Base-by-base conservation (phyloP, 2,113 vertebrate genomes). In the Lanius collurio region DNA sequence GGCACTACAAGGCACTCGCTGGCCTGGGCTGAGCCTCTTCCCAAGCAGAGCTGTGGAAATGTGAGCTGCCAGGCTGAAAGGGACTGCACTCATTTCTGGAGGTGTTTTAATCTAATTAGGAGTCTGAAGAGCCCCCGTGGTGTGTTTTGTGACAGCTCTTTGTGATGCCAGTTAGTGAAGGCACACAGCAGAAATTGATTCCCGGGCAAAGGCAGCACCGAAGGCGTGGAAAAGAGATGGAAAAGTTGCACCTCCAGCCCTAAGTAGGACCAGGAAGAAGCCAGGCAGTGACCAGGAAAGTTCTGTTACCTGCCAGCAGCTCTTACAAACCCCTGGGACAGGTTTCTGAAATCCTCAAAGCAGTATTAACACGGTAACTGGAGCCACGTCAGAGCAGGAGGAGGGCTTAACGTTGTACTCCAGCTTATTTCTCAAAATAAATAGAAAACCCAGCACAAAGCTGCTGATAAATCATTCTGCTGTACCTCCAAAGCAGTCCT, bases 331-430 rank as follows among this genome's bases (percentile, higher is more conserved):
- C 71, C 81, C 56, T 6, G 20, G 65, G 73, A 13, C 5, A 21
- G 42, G 27, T 31, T 42, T 87, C 21, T 17, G 30, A 55, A 87
- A 30, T 5, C 57, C 75, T 62, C 46, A 27, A 9, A n/a, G 62
- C 49, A 39, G 1, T 4, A 44, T 15, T 17, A 39, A 22, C 52
- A 63, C 57, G 6, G 14, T 2, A 37, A 13, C 28, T 39, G 12
- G 11, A 60, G 57, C 28, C 49, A 20, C 22, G 6, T 1, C 64
- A 49, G 46, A 49, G 49, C 37, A n/a, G 16, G 6, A 42, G 17
- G 13, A 0, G 15, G 18, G 42, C 30, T 78, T 42, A 19, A 19
- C 13, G 1, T 6, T 0, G 0, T 7, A 10, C 23, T 18, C 37
- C 60, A 46, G 46, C 23, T 78, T 11, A 10, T 16, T 31, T 18